Evolutionary conservation across 1,140 invertebrate species (phyloP).

Genomic region (Metopolophium dirhodum): DNA sequence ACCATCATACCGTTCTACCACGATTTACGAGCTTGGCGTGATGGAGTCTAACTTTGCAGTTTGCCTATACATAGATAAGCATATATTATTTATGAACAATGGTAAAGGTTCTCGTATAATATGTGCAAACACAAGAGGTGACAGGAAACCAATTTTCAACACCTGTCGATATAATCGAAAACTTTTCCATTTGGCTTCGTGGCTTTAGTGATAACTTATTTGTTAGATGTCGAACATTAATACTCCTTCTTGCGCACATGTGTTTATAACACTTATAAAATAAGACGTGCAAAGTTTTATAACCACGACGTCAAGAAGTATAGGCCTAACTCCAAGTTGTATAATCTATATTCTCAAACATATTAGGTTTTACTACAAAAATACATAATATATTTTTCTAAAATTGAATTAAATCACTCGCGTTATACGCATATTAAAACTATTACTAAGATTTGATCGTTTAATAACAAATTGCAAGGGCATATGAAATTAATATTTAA

Average conservation of each 20-base stretch:
- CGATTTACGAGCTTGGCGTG: not conserved
- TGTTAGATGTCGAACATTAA: constrained; percentile 22
- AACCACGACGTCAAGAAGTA: not conserved
- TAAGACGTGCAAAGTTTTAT: not conserved
- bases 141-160: constrained; percentile 1
- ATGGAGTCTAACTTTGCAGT: not conserved
- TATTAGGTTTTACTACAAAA: not conserved
- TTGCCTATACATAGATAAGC: not conserved
- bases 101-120: not conserved
- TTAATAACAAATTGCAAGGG: not conserved
- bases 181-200: not conserved
- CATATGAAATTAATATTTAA: not conserved
- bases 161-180: not conserved
- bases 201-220: not conserved
- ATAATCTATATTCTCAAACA: not conserved
- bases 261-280: not conserved
- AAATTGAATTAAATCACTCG: not conserved
- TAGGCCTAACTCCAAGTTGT: not conserved
- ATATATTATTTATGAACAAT: not conserved
- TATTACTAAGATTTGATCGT: not conserved
- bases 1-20: not conserved
- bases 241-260: not conserved
- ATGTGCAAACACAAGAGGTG: not conserved
- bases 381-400: not conserved
- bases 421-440: not conserved